Conservation (phyloP, 2,888 invertebrate genomes). For the Sphinx pinastri region DNA sequence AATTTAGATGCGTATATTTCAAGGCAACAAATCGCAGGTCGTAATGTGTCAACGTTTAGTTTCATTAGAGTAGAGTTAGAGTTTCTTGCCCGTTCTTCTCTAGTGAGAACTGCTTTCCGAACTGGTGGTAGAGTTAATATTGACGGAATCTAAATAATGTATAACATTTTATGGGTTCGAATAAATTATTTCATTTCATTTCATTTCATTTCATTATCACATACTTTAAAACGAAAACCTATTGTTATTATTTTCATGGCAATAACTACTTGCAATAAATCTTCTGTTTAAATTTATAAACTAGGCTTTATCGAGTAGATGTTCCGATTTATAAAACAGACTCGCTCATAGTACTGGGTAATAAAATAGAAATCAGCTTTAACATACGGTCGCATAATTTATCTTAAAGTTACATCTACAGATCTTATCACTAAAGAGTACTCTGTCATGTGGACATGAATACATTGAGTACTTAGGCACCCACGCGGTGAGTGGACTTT, state of each 20-base stretch:
- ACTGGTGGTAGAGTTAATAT: too few relatives aligned
- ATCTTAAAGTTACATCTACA: not conserved
- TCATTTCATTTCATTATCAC: not conserved
- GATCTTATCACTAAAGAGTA: not conserved
- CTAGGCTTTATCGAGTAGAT: not conserved
- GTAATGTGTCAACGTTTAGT: not conserved
- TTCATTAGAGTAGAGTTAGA: too few relatives aligned
- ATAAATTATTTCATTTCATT: too few relatives aligned
- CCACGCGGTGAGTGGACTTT: not conserved
- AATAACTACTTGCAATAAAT: not conserved
- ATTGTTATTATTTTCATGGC: too few relatives aligned
- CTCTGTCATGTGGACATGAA: not conserved
- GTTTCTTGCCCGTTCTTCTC: too few relatives aligned
- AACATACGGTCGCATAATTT: not conserved
- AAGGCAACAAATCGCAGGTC: not conserved
- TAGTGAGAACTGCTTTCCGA: too few relatives aligned
- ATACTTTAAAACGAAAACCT: not conserved
- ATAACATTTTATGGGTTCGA: too few relatives aligned
- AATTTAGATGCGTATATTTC: not conserved
- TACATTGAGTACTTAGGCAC: not conserved
- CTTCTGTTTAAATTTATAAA: not conserved
- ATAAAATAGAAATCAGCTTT: constrained; percentile 9
- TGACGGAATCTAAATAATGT: too few relatives aligned
- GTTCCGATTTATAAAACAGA: not conserved
- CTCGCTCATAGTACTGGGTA: not conserved